Evolutionary conservation across 2,113 vertebrate species (phyloP), one percentile per base, ranked within the genome.

Genomic region (Carassius carassius): DNA sequence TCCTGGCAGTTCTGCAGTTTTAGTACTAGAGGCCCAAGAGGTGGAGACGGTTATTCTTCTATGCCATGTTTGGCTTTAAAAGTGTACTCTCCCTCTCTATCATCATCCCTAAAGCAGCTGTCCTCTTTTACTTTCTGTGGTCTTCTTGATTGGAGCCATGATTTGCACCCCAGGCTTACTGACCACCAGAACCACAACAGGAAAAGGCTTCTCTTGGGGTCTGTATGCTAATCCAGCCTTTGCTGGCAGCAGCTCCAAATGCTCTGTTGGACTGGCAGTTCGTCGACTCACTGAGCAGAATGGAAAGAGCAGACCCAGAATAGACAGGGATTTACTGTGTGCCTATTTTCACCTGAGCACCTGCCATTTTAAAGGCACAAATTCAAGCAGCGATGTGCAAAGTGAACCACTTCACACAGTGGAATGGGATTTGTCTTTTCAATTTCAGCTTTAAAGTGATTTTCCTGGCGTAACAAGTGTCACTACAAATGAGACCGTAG

Each of bases 221-320:
- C 77, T 77, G 11, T 67, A 84, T 82, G 84, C 75, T 87, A 51
- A 86, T 83, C 83, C 56, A 11, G 65, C 44, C 35, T 75, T 77
- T 78, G 29, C 81, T 88, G 87, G 77, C 87, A 73, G 78, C 41
- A 14, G 44, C 84, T 85, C 86, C 76, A 88, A 88, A 90, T 70
- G 72, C 16, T 60, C 29, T 41, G 0, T 73, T 80, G 72, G 70
- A 37, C 74, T 69, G 51, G 54, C 69, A 23, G 32, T 65, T 47
- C 82, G 47, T 84, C 82, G 29, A 73, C 67, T 72, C 51, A 25
- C 16, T 63, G 35, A 74, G 54, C 49, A 65, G 79, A 37, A 78
- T 44, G 32, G 35, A 81, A 86, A 82, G 78, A 44, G 60, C 76
- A 75, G 81, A 51, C 41, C 78, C 60, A 81, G 73, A 86, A 81